phyloP scores from a whole-genome alignment of 1,140 invertebrate species.

The Maniola jurtina region DNA sequence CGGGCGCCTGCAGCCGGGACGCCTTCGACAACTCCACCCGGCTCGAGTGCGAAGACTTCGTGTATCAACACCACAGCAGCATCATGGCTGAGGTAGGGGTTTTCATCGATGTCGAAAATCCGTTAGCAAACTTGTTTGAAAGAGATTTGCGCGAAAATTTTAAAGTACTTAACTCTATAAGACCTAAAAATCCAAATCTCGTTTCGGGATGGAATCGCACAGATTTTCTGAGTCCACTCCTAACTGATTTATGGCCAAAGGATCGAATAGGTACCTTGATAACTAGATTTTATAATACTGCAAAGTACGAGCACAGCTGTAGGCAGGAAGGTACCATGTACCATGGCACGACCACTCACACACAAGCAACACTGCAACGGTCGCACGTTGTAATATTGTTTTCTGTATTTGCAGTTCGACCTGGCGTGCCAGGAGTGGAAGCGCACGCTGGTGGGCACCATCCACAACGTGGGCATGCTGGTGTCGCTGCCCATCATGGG shows the following conservation, averaged over 20 bases:
- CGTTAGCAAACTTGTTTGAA: not conserved
- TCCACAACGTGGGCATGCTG: slow-evolving; percentile 85
- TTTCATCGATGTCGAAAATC: not conserved
- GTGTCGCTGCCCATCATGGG: slow-evolving; percentile 84
- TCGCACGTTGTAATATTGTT: not conserved
- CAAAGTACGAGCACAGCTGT: no score
- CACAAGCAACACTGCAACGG: not conserved
- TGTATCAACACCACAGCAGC: slow-evolving; percentile 53
- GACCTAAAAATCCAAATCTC: not conserved
- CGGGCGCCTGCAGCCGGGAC: slow-evolving; percentile 28
- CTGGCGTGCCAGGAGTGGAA: slow-evolving; percentile 82
- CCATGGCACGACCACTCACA: no score
- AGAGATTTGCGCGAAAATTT: not conserved
- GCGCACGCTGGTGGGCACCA: slow-evolving; percentile 84
- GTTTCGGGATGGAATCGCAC: no score
- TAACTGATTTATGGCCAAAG: no score
- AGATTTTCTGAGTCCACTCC: no score
- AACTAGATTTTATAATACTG: no score
- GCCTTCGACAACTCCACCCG: slow-evolving; percentile 52
- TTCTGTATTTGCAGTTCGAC: slow-evolving; percentile 49
- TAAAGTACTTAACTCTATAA: no score
- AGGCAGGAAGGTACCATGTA: no score
- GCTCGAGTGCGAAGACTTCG: slow-evolving; percentile 44
- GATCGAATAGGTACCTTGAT: no score
- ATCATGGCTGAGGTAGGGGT: slow-evolving; percentile 55